phyloP scores from a whole-genome alignment of 2,888 invertebrate species.

The Steinernema carpocapsae region DNA sequence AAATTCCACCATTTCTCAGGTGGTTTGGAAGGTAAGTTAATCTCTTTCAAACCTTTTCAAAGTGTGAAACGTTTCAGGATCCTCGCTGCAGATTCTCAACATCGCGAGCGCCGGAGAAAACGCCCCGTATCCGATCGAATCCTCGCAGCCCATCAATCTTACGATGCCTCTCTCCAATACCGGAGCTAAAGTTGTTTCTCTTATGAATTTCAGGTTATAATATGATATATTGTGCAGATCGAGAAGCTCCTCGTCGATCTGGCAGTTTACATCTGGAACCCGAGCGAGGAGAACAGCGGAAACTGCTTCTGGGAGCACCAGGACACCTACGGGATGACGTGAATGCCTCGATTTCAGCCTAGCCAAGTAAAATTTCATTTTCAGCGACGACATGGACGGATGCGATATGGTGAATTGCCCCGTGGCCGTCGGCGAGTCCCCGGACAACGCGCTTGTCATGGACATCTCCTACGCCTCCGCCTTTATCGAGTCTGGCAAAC shows the following conservation, averaged over 20 bases:
- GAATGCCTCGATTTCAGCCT: background rate
- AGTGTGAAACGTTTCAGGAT: no score
- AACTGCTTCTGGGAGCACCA: constrained; percentile 17
- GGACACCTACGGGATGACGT: constrained; percentile 22
- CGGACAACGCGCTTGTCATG: background rate
- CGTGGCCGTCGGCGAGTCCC: background rate
- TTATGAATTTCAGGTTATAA: background rate
- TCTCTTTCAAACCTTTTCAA: no score
- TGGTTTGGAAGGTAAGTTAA: background rate
- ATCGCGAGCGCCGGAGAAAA: background rate
- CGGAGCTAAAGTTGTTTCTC: background rate
- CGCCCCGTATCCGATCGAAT: background rate
- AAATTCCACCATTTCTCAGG: constrained; percentile 2
- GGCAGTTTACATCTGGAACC: background rate
- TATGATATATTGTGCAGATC: background rate
- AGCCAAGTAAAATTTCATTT: no score
- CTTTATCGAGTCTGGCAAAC: background rate
- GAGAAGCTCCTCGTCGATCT: background rate
- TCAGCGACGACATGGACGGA: constrained; percentile 19
- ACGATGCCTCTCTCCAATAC: background rate
- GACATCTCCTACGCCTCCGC: constrained; percentile 1
- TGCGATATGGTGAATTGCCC: constrained; percentile 14
- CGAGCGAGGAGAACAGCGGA: background rate
- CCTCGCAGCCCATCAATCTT: background rate
- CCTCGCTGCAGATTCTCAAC: background rate